Conservation (phyloP, 1,140 invertebrate species). For the Gryllus bimaculatus region DNA sequence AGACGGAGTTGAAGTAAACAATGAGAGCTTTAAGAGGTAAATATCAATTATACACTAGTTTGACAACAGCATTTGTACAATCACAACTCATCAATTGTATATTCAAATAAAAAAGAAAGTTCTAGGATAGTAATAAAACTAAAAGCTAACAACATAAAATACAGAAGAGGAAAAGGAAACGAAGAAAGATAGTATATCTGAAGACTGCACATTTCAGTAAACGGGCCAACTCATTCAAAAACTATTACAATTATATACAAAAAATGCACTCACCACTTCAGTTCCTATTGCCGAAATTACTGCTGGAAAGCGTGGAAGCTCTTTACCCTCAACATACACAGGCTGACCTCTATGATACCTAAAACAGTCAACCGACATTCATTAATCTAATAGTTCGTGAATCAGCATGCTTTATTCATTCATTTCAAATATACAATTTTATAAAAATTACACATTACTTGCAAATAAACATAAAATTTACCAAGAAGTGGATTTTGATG, state of each 20-base stretch:
- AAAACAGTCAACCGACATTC: constrained; percentile 19
- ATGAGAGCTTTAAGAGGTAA: too few relatives aligned
- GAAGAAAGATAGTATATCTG: neutral
- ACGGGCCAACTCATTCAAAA: neutral
- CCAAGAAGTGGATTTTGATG: too few relatives aligned
- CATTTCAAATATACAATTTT: constrained; percentile 12
- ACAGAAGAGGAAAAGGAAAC: too few relatives aligned
- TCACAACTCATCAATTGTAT: too few relatives aligned
- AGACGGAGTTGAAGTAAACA: too few relatives aligned
- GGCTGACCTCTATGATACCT: constrained; percentile 87
- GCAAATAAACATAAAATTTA: neutral
- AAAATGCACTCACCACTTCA: constrained; percentile 60
- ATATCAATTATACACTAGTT: too few relatives aligned
- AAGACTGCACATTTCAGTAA: neutral
- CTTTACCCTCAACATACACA: constrained; percentile 82
- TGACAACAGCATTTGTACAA: too few relatives aligned
- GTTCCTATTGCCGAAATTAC: constrained; percentile 81
- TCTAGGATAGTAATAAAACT: neutral
- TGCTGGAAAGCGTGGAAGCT: constrained; percentile 68
- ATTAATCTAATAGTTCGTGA: too few relatives aligned
- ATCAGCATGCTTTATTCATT: neutral
- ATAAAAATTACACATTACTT: neutral
- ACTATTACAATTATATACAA: neutral
- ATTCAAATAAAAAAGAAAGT: neutral
- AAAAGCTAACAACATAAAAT: neutral